These are phyloP conservation scores for Anoura caudifer DNA, from an alignment of 2,113 vertebrate genomes.

Conservation along the genomic window DNA sequence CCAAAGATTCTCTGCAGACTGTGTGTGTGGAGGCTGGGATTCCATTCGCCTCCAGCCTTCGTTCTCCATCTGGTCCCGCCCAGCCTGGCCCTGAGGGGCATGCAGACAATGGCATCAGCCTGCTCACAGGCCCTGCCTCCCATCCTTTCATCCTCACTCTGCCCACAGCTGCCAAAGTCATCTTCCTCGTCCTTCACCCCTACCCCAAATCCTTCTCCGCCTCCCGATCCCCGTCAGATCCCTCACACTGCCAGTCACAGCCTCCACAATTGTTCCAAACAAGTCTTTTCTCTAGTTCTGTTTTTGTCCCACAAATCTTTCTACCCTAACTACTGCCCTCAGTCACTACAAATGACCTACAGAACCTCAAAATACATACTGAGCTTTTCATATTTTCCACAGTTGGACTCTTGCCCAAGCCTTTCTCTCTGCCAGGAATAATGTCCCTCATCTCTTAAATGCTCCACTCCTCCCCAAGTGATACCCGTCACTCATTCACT, in stretches of 20 bases:
- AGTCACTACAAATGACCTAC: neutral
- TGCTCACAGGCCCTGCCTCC: neutral
- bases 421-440: neutral
- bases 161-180: neutral
- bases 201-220: neutral
- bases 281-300: neutral
- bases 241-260: neutral
- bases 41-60: neutral
- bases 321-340: neutral
- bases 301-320: neutral
- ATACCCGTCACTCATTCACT: neutral
- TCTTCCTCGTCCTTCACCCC: neutral
- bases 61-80: conserved; percentile 3
- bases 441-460: neutral
- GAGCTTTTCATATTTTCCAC: neutral
- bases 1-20: conserved; percentile 66
- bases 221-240: neutral
- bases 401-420: neutral
- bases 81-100: neutral
- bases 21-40: conserved; percentile 30
- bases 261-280: neutral
- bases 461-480: neutral
- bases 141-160: neutral
- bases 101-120: neutral
- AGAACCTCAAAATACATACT: neutral